These are phyloP conservation scores for Odontamblyopus lacepedii DNA, from an alignment of 2,797 vertebrate species.

Conservation along the genomic window DNA sequence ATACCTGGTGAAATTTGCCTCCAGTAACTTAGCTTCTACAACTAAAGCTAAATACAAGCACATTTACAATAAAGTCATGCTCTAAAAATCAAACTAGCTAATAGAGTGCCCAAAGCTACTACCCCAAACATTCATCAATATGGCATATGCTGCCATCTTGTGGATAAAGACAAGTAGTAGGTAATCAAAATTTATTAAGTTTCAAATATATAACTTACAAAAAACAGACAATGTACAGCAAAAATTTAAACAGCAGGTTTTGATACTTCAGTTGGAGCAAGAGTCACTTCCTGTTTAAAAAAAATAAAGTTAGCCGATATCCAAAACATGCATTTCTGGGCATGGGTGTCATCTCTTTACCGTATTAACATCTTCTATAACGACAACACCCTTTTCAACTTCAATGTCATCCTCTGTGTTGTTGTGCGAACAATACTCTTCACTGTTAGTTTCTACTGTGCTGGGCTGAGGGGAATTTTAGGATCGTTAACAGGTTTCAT, in stretches of 20 bases:
- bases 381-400: conserved; percentile 45
- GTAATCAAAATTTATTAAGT: conserved; percentile 59
- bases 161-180: conserved; percentile 33
- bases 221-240: conserved; percentile 24
- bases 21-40: too few species aligned
- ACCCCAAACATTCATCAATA: neutral
- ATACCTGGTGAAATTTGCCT: too few species aligned
- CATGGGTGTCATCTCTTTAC: conserved; percentile 26
- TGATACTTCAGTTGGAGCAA: conserved; percentile 1
- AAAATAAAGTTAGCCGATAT: neutral
- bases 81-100: too few species aligned
- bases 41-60: neutral
- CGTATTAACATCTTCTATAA: conserved; percentile 65
- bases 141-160: conserved; percentile 61
- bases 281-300: conserved; percentile 29
- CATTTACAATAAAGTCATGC: too few species aligned
- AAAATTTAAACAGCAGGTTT: conserved; percentile 36
- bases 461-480: conserved; percentile 68
- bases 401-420: conserved; percentile 81
- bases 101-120: too few species aligned
- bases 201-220: conserved; percentile 39
- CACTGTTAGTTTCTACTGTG: conserved; percentile 72
- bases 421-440: conserved; percentile 80
- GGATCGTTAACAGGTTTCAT: neutral
- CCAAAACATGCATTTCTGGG: neutral